A percentile compares a stretch with the other conserved stretches of the same genome.
Evolutionary conservation across 2,113 vertebrate species (phyloP).

Genomic region (Cynocephalus volans): DNA sequence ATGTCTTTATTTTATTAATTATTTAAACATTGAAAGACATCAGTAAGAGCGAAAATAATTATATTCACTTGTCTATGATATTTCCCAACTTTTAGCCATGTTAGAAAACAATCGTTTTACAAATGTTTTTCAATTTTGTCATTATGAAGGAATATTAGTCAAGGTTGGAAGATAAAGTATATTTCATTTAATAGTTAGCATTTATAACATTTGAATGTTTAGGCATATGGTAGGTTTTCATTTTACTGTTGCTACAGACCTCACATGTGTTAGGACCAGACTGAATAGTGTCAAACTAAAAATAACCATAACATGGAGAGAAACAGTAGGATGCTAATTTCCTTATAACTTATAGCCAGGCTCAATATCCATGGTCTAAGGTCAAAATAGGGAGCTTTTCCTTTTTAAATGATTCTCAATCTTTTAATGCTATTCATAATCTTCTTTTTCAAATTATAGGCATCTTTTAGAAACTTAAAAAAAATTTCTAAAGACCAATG

Average conservation of each 20-base stretch:
- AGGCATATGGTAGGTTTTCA: neutral
- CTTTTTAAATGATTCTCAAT: neutral
- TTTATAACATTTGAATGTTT: neutral
- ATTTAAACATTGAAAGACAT: constrained; percentile 32
- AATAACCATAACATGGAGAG: neutral
- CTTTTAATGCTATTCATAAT: neutral
- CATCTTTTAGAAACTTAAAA: neutral
- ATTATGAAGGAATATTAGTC: neutral
- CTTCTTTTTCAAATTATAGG: neutral
- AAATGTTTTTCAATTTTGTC: neutral
- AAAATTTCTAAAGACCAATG: neutral
- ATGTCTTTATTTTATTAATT: constrained; percentile 40
- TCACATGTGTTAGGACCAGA: neutral
- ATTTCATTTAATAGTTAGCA: neutral
- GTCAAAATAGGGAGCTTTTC: neutral
- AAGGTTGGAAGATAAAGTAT: neutral
- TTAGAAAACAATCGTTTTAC: neutral
- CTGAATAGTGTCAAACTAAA: neutral
- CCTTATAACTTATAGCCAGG: neutral
- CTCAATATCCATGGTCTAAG: neutral
- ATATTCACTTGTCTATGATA: neutral
- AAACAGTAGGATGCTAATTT: neutral
- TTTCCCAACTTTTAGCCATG: neutral
- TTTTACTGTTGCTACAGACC: neutral
- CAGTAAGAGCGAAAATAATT: constrained; percentile 29